Base-by-base conservation (phyloP, 2,888 invertebrate genomes). In the Pyrocoelia pectoralis region DNA sequence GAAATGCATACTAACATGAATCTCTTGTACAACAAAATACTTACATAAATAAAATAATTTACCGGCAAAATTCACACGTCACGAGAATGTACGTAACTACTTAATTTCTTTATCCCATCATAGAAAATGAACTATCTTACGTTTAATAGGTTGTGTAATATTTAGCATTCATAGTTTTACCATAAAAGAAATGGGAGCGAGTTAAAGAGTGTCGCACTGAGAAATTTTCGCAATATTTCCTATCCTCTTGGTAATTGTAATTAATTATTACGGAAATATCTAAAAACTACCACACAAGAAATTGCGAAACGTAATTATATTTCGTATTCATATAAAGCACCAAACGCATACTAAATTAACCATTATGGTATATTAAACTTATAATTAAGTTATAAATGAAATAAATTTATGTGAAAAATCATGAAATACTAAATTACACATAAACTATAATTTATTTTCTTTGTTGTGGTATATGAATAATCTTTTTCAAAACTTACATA, bases 41-140 rank as follows among this genome's bases (percentile, higher is more conserved):
- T 24, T 24, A 6, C 24, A 24, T 24, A 24, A 24, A 24, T 24
- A 24, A 24, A 24, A 24, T n/a, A 24, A 24, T 24, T 6, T 6
- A 6, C 24, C 3, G 3, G 24, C 24, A 24, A 24, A 24, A 24
- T 24, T 24, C 24, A 24, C 24, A 24, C n/a, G 33, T 2, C 46
- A 46, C 15, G 46, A 51, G 57, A 57, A 57, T 29, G 14, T 12
- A 41, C 38, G 24, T 24, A 24, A 24, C n/a, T n/a, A n/a, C 8
- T 17, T 17, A 43, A 43, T 43, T 57, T 57, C 38, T 50, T 41
- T 56, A 56, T 51, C 57, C 43, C 57, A 57, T 17, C 41, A 43
- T 19, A 24, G 49, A 51, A 48, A 56, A 29, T 6, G 12, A 1
- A 19, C 15, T 18, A 38, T 52, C 13, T 33, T 19, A 49, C 15